Conservation (phyloP, 2,888 invertebrate species). For the Cancer borealis region DNA sequence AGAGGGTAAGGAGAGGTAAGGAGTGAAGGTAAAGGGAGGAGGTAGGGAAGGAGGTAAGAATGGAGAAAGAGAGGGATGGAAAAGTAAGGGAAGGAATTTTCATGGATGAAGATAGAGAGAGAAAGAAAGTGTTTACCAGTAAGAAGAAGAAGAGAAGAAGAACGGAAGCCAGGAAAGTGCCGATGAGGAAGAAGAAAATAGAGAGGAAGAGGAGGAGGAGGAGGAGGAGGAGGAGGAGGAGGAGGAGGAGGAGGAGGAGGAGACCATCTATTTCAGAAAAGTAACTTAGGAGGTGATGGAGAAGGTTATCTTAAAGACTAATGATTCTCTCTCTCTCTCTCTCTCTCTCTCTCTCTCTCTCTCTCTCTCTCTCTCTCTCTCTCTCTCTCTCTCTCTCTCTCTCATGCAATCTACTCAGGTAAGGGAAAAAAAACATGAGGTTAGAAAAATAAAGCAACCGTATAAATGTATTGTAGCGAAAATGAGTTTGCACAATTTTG, state of each 20-base stretch:
- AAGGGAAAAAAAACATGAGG: background rate
- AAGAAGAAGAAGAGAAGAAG: background rate
- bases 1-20: background rate
- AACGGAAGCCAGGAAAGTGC: background rate
- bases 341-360: slow-evolving; percentile 37
- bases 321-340: slow-evolving; percentile 40
- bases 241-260: slow-evolving; percentile 47
- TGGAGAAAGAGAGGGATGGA: background rate
- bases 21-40: background rate
- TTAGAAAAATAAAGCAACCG: background rate
- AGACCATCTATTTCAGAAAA: slow-evolving; percentile 6
- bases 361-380: slow-evolving; percentile 9
- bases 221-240: background rate
- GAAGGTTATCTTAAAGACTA: slow-evolving; percentile 26
- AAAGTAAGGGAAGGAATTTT: background rate
- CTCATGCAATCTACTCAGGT: background rate
- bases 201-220: background rate
- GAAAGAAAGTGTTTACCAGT: background rate
- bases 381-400: slow-evolving; percentile 30
- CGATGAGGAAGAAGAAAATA: background rate
- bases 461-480: background rate
- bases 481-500: slow-evolving; percentile 2
- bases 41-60: background rate
- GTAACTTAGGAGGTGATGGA: slow-evolving; percentile 34
- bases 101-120: background rate